Evolutionary conservation across 2,888 invertebrate species (phyloP).

Genomic region (Eupsilia transversa): DNA sequence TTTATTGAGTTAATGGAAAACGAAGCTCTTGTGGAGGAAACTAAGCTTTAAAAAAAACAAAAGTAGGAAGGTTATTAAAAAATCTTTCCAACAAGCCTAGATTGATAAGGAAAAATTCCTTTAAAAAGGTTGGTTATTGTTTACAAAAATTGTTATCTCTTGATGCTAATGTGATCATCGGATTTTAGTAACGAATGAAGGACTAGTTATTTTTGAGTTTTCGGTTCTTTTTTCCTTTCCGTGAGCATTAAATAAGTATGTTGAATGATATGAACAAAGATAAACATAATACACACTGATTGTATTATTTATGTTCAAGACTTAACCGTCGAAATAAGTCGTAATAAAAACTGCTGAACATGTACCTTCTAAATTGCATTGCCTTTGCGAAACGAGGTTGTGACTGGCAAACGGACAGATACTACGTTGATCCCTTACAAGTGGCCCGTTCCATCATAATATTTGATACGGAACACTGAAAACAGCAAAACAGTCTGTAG

Average conservation of each 20-base stretch:
- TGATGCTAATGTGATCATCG: conserved; percentile 8
- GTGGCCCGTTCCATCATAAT: conserved; percentile 14
- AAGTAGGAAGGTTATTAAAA: conserved; percentile 52
- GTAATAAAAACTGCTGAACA: no score
- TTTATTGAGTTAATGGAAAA: conserved; percentile 65
- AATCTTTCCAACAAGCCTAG: conserved; percentile 64
- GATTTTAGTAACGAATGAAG: conserved; percentile 3
- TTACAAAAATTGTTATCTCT: conserved; percentile 31
- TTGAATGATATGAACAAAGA: background rate
- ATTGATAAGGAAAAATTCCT: conserved; percentile 54
- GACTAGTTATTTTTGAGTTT: background rate
- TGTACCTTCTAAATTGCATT: conserved; percentile 22
- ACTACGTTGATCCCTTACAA: conserved; percentile 21
- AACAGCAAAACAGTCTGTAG: conserved; percentile 39
- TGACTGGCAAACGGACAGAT: conserved; percentile 3
- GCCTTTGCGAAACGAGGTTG: background rate
- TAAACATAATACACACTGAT: background rate
- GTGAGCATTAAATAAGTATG: background rate
- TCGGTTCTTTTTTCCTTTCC: background rate
- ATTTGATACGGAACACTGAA: conserved; percentile 32
- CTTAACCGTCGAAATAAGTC: background rate
- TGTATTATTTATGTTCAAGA: background rate
- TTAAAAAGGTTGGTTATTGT: conserved; percentile 14
- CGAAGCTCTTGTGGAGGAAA: conserved; percentile 50
- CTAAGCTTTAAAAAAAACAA: conserved; percentile 52